Percentiles rank a stretch among this genome's conserved stretches.
Evolutionary conservation across 2,113 vertebrate species (phyloP).

Genomic region (Alethe diademata): DNA sequence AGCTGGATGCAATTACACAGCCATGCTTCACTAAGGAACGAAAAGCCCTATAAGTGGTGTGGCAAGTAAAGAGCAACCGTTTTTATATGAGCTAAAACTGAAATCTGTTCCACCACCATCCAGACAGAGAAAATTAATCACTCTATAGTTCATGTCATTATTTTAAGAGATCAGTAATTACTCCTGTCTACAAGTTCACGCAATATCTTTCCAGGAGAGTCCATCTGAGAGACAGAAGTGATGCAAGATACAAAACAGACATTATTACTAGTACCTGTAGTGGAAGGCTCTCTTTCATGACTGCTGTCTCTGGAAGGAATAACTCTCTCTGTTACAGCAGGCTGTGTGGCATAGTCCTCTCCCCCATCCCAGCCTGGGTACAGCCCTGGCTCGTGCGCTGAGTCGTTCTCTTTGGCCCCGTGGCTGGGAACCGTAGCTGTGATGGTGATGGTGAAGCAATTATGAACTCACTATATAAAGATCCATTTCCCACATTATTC

Average conservation of each 20-base stretch:
- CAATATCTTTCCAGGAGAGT: neutral
- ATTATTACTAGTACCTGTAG: slow-evolving; percentile 2
- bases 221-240: neutral
- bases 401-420: neutral
- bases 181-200: neutral
- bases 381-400: neutral
- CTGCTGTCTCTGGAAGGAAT: neutral
- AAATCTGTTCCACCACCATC: neutral
- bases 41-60: neutral
- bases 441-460: slow-evolving; percentile 49
- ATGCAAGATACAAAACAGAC: neutral
- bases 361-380: neutral
- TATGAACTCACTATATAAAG: slow-evolving; percentile 45
- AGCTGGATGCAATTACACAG: neutral
- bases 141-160: neutral
- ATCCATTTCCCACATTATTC: slow-evolving; percentile 25
- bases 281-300: neutral
- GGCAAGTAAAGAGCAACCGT: neutral
- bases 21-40: neutral
- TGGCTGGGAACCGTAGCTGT: neutral
- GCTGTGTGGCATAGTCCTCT: neutral
- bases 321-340: neutral
- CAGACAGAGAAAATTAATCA: neutral
- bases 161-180: neutral
- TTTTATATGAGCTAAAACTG: neutral